Evolutionary conservation across 2,797 vertebrate genomes (phyloP), one percentile per base, ranked within the genome.

Genomic region (Gorsachius magnificus): DNA sequence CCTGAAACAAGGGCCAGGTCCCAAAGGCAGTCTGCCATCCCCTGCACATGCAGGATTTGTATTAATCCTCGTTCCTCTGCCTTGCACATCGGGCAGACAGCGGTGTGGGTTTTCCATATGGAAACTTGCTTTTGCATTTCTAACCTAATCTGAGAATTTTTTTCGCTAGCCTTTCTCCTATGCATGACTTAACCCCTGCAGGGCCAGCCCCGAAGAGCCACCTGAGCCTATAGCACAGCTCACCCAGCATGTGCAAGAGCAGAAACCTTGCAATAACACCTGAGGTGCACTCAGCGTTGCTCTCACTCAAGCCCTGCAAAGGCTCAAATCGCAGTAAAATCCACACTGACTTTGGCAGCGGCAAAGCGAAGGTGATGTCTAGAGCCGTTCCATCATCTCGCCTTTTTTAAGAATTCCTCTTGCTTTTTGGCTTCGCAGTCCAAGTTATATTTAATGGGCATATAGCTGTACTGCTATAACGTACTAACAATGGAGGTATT

Each of bases 91-190:
- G 2, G 41, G n/a, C 33, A 46, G 58, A 17, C 69, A 24, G 69
- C 26, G 16, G 24, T 1, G 16, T 11, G 53, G 5, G 3, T 48
- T 79, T 87, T 56, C 57, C 65, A 10, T 35, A 9, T 0, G 0
- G 25, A 21, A n/a, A 26, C 31, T 57, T 56, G 9, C 16, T 56
- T 79, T 71, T 17, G 10, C 50, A 5, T n/a, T 64, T 71, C 43
- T 56, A 35, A 64, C 58, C 35, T 16, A 31, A 15, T 43, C 35
- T 10, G 35, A 57, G 58, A 5, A 11, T 38, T 17, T 18, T 43
- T 35, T 41, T 36, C 25, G 5, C 24, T 14, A 12, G 29, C 4
- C 1, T 70, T 51, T 72, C 33, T 21, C 43, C 33, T 22, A 1
- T 13, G 26, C 22, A 0, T 45, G 57, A 16, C 43, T 31, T 63